Evolutionary conservation across 2,113 vertebrate species (phyloP), one percentile per base, ranked within the genome.

Genomic region (Amphiprion percula): DNA sequence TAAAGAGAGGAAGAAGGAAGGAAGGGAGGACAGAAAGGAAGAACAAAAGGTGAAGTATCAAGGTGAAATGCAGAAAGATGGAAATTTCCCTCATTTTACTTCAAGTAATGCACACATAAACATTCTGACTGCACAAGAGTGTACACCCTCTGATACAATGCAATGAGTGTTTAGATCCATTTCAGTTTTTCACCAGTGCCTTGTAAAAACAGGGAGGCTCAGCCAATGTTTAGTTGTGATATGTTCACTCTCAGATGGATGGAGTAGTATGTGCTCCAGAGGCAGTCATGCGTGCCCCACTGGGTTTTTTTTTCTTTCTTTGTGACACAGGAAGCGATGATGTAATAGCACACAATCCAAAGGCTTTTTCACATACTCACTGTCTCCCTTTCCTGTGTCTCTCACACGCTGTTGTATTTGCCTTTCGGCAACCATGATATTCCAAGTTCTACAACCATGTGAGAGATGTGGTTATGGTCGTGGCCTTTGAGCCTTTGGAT

Each of bases 241-340:
- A 5, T 62, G 8, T 76, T 82, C 69, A 53, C 54, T 33, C 44
- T 21, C 33, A 23, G 23, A 37, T 49, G 1, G 60, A 60, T n/a
- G 1, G 3, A 7, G 19, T 21, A 15, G 23, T 26, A 3, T 14
- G 70, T 30, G 39, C 44, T 14, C 37, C 12, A 63, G 71, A 39
- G 44, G 66, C 30, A 83, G 75, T 77, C 62, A 54, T 79, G 77
- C 86, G 53, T 65, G 85, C 28, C 15, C 65, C 33, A 65, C 75
- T 80, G 67, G 62, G 37, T 59, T 63, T 65, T 68, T 81, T 80
- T 79, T 72, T 21, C 21, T 21, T 26, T 26, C 26, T 26, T 41
- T 49, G 46, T 30, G 74, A 77, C 74, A 87, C 88, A 91, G 90
- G 90, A 93, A 89, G 83, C 82, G 85, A 77, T 91, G 91, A 91